Evolutionary conservation across 2,113 vertebrate genomes (phyloP).

Genomic region (Ophthalmolycus amberensis): DNA sequence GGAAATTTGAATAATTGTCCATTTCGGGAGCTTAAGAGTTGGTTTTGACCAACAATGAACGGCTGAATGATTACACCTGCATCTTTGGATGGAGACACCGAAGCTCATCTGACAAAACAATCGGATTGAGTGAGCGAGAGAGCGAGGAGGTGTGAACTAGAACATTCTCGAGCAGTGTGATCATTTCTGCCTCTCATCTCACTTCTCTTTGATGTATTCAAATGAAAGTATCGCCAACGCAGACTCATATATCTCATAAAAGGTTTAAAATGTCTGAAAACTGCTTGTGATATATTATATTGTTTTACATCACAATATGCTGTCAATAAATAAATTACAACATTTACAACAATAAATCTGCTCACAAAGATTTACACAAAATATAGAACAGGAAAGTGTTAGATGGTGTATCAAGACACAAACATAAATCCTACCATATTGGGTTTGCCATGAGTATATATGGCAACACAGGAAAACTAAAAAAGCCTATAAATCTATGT

Average conservation of each 20-base stretch:
- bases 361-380: background rate
- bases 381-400: background rate
- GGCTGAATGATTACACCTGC: constrained; percentile 70
- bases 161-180: constrained; percentile 54
- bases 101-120: constrained; percentile 32
- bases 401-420: background rate
- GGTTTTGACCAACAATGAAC: constrained; percentile 46
- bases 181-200: constrained; percentile 66
- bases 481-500: constrained; percentile 16
- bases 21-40: constrained; percentile 46
- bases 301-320: constrained; percentile 11
- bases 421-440: background rate
- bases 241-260: constrained; percentile 25
- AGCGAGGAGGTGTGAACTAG: constrained; percentile 56
- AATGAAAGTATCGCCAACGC: constrained; percentile 52
- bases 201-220: constrained; percentile 61
- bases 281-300: constrained; percentile 7
- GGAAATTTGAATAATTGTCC: constrained; percentile 51
- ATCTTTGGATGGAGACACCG: constrained; percentile 52
- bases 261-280: constrained; percentile 35
- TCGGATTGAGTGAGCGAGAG: constrained; percentile 39
- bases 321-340: background rate
- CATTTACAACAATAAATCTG: constrained; percentile 5
- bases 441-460: background rate
- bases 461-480: constrained; percentile 9